Base-by-base conservation (phyloP, 2,113 vertebrate species). In the Azemiops feae region DNA sequence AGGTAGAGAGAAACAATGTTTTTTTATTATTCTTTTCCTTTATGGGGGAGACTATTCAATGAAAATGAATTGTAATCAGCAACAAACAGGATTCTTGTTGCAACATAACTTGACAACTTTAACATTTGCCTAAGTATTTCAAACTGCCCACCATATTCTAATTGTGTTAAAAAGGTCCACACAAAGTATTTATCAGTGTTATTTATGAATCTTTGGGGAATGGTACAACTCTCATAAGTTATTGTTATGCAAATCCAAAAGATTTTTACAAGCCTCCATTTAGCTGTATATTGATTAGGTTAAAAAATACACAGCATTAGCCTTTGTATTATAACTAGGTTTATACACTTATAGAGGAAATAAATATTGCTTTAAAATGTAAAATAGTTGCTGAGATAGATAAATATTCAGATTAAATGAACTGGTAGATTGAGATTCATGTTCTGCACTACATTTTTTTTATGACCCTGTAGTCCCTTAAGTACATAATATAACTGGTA, bases 111-210 rank as follows among this genome's bases (percentile, higher is more conserved):
- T 81, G 94, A 92, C 25, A 92, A 91, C 93, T 95, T 91, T 90
- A 94, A 91, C 93, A 34, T 95, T 97, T 96, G 91, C 92, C 94
- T 95, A 96, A 97, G 94, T 58, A 57, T 96, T 96, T 93, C 58
- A 93, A 95, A 74, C 27, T 93, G 94, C 85, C 57, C 89, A 89
- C 47, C 25, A 58, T 23, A 58, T 93, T 93, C 95, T 2, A 23
- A 90, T 86, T 90, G 54, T 47, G 58, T 92, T 60, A 95, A 95
- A 96, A 96, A 90, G 34, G 5, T 57, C 57, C 86, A 47, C 94
- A 69, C 10, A 93, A 95, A 91, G 85, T 95, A 94, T 95, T 96
- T 43, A 12, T 96, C 94, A 92, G 50, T 94, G 94, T 57, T 94
- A 23, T 91, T 95, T 94, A 95, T 81, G 90, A 96, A 94, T 93